These are phyloP conservation scores for Muscicapa adusta DNA, from an alignment of 2,113 vertebrate genomes.

Conservation along the genomic window DNA sequence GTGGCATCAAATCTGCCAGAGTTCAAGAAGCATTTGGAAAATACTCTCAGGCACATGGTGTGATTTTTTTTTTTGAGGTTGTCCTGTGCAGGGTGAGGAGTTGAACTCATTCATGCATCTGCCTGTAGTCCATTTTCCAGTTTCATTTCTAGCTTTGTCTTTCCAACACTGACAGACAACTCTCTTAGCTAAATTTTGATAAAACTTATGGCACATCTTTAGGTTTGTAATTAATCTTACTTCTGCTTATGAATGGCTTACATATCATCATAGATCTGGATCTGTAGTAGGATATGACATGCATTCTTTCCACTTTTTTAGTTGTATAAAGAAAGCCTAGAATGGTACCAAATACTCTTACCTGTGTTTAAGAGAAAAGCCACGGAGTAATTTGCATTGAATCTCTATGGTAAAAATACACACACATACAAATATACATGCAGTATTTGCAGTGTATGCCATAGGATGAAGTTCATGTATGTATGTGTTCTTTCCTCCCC, in stretches of 20 bases:
- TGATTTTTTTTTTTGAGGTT: not conserved
- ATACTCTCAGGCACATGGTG: not conserved
- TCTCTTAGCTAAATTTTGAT: not conserved
- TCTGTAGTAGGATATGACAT: not conserved
- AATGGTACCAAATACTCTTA: not conserved
- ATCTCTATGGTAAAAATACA: not conserved
- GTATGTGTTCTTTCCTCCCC: not conserved
- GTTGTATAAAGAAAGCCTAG: not conserved
- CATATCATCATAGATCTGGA: not conserved
- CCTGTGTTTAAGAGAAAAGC: not conserved
- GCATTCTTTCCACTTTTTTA: not conserved
- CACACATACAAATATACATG: rapidly evolving
- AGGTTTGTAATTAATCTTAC: not conserved
- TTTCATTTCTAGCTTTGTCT: not conserved
- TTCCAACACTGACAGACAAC: not conserved
- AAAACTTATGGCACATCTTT: rapidly evolving
- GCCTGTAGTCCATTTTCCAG: not conserved
- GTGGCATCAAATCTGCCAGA: not conserved
- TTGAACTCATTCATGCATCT: not conserved
- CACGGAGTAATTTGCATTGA: not conserved
- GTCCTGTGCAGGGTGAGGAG: not conserved
- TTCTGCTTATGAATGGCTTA: not conserved
- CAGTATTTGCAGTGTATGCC: not conserved
- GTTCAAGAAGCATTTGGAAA: not conserved
- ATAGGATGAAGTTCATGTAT: not conserved